Base-by-base conservation (phyloP, 2,797 vertebrate genomes). In the Micromesistius poutassou region DNA sequence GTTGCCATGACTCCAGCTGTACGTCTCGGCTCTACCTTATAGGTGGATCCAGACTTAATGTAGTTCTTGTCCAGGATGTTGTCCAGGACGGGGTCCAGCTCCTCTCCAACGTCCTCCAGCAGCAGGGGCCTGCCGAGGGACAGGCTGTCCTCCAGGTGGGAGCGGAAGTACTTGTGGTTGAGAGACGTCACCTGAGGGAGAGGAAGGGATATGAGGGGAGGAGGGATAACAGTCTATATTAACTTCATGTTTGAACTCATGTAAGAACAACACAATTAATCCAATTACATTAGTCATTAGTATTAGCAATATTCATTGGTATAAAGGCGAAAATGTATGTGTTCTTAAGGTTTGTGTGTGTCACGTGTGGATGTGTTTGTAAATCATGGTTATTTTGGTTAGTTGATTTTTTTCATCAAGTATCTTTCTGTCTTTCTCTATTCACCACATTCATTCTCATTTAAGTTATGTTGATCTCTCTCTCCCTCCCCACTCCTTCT, bases 11-110 rank as follows among this genome's bases (percentile, higher is more conserved):
- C 46, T 19, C 16, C 46, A 55, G 46, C 16, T 40, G 35, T 31
- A 19, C 25, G 2, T 4, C 30, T 25, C 13, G n/a, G 68, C 82
- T 88, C 90, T 90, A 95, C 95, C 89, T 96, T 96, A 33, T 91
- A 89, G 1, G 92, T 93, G 36, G 95, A 95, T 81, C 95, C 95
- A 77, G 93, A 93, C 88, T 94, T 96, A 78, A 96, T 95, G 87
- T 95, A 95, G 88, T 95, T 96, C 84, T 96, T 96, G 90, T 96
- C 96, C 85, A 96, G 88, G 71, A 96, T 91, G 84, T 96, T 94
- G 91, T 96, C 95, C 77, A 96, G 86, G 46, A 92, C 93, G 0
- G 95, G 95, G 85, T 96, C 96, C 74, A 96, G 91, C 50, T 96
- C 95, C 82, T 96, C 95, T 16, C 95, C 94, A 10, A 96, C 83